Evolutionary conservation across 1,140 invertebrate genomes (phyloP).

Genomic region (Augochlora pura): DNA sequence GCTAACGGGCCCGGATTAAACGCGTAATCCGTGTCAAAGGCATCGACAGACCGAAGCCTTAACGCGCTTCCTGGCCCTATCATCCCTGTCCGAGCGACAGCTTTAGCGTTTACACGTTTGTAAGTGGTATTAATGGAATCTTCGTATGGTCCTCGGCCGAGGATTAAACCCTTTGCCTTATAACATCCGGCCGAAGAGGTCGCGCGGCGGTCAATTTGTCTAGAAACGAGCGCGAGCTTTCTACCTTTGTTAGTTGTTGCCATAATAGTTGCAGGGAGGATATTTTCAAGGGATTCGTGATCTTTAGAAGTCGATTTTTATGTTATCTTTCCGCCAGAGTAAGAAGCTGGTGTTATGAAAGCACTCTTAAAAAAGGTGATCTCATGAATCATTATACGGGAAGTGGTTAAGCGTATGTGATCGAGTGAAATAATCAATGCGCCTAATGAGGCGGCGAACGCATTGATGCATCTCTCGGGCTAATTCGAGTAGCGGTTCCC

Average conservation of each 20-base stretch:
- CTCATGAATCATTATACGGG: too few species aligned
- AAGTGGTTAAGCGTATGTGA: too few species aligned
- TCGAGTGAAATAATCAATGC: background rate
- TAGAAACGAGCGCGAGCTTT: too few species aligned
- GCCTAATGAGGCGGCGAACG: background rate
- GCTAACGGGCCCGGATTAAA: constrained; percentile 27
- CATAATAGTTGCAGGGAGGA: too few species aligned
- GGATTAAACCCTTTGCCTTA: background rate
- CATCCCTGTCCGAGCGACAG: background rate
- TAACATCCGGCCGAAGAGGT: too few species aligned
- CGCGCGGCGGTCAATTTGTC: too few species aligned
- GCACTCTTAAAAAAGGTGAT: too few species aligned
- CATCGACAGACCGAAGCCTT: constrained; percentile 12
- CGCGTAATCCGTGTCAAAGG: constrained; percentile 44
- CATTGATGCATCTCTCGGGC: background rate
- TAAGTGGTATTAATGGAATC: constrained; percentile 1
- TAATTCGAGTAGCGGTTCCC: background rate
- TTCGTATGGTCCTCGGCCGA: background rate
- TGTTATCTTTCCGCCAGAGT: too few species aligned
- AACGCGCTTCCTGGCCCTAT: background rate
- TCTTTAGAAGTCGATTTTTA: too few species aligned
- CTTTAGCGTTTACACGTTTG: constrained; percentile 6
- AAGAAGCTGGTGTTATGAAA: too few species aligned
- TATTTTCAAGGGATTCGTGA: too few species aligned
- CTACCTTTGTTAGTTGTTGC: too few species aligned